Evolutionary conservation across 2,113 vertebrate species (phyloP).

Genomic region (Rhabdornis inornatus): DNA sequence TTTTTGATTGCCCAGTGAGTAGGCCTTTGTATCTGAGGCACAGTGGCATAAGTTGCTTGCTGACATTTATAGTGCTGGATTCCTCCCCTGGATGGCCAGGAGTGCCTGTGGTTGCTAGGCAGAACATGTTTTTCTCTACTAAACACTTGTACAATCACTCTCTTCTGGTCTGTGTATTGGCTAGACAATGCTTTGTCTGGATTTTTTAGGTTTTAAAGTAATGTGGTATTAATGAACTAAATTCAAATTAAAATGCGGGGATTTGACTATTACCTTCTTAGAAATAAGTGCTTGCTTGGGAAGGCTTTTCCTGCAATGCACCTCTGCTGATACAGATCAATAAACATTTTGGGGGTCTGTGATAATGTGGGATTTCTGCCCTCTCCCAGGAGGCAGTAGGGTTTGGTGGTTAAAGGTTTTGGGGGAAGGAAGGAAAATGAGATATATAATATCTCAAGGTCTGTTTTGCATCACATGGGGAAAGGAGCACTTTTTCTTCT

Average conservation of each 20-base stretch:
- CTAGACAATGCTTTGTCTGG: neutral
- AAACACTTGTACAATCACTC: neutral
- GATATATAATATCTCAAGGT: neutral
- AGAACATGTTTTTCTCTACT: conserved; percentile 34
- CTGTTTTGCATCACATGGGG: neutral
- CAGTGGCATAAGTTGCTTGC: conserved; percentile 24
- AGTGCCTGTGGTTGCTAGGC: conserved; percentile 48
- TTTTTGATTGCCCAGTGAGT: neutral
- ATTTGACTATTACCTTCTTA: neutral
- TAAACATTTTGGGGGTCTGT: neutral
- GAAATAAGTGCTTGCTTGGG: neutral
- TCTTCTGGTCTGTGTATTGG: neutral
- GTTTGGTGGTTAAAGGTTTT: neutral
- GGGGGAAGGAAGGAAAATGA: neutral
- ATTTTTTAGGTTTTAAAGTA: neutral
- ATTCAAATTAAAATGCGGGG: neutral
- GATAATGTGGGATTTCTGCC: neutral
- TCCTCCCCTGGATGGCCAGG: neutral
- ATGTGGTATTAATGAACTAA: conserved; percentile 6
- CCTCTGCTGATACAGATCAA: neutral
- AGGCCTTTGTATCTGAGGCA: neutral
- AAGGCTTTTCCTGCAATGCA: neutral
- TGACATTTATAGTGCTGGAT: conserved; percentile 24
- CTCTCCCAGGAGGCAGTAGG: neutral
- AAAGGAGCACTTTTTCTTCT: neutral